phyloP scores from a whole-genome alignment of 2,888 invertebrate species.

The Parapristionchus giblindavisi region DNA sequence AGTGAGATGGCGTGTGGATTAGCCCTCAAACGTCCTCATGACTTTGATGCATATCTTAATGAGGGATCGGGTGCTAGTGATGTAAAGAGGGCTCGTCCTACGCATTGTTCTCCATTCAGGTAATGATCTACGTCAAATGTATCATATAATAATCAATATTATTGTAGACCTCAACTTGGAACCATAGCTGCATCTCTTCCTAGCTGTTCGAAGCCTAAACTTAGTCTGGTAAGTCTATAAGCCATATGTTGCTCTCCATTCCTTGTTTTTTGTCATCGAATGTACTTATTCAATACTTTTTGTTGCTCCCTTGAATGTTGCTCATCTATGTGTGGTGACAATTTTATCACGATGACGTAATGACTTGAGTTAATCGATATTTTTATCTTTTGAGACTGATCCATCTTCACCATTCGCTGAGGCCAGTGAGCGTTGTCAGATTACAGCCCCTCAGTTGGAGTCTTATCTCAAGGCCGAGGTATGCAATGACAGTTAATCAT shows the following conservation, averaged over 20 bases:
- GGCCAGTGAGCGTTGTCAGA: constrained; percentile 45
- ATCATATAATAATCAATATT: too few species aligned
- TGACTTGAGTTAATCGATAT: background rate
- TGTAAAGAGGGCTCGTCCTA: constrained; percentile 62
- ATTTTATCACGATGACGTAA: constrained; percentile 8
- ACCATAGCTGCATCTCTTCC: constrained; percentile 61
- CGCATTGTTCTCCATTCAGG: constrained; percentile 66
- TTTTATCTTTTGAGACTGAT: background rate
- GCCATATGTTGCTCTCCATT: background rate
- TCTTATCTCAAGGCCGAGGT: constrained; percentile 57
- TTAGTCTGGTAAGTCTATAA: constrained; percentile 9
- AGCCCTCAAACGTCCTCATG: constrained; percentile 69
- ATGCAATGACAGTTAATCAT: constrained; percentile 8
- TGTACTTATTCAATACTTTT: too few species aligned
- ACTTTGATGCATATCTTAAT: constrained; percentile 64
- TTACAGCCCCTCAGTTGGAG: constrained; percentile 58
- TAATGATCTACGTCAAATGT: background rate
- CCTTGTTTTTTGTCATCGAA: background rate
- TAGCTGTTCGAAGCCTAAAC: constrained; percentile 40
- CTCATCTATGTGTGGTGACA: too few species aligned
- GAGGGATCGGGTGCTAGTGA: constrained; percentile 60
- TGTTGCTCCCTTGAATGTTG: too few species aligned
- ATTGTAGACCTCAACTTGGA: constrained; percentile 67
- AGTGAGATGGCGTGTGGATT: constrained; percentile 68
- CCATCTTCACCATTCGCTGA: constrained; percentile 48